These are phyloP conservation scores for Callopanchax toddi DNA, from an alignment of 2,113 vertebrate genomes.

Conservation along the genomic window DNA sequence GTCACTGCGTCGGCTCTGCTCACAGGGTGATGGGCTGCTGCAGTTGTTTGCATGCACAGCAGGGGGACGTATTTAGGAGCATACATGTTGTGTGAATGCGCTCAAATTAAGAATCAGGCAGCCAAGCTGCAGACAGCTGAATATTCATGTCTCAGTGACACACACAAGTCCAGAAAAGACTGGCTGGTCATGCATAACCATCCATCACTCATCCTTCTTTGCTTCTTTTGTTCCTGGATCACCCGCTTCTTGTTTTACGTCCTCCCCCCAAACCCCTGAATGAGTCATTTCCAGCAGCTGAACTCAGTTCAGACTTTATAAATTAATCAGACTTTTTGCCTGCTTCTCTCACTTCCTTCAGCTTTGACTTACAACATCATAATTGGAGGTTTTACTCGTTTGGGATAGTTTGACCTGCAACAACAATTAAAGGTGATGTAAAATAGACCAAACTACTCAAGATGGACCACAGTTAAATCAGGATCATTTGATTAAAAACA, in stretches of 20 bases:
- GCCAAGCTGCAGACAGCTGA: slow-evolving; percentile 23
- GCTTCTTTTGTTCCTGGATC: slow-evolving; percentile 36
- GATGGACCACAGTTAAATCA: too few species aligned
- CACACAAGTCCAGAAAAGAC: slow-evolving; percentile 3
- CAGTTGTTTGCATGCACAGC: slow-evolving; percentile 39
- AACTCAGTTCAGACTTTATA: slow-evolving; percentile 34
- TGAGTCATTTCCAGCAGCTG: slow-evolving; percentile 46
- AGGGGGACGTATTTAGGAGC: slow-evolving; percentile 26
- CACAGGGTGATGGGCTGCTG: slow-evolving; percentile 40
- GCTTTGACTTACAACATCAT: neutral
- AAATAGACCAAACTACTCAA: too few species aligned
- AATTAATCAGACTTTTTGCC: slow-evolving; percentile 46
- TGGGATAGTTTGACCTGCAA: too few species aligned
- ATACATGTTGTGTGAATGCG: slow-evolving; percentile 14
- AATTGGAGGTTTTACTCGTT: too few species aligned
- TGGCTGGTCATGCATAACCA: slow-evolving; percentile 26
- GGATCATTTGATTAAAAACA: too few species aligned
- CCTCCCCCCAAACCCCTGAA: slow-evolving; percentile 21
- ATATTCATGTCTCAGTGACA: slow-evolving; percentile 31
- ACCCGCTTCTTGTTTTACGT: slow-evolving; percentile 20
- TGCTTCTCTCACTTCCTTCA: slow-evolving; percentile 12
- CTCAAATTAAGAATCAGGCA: slow-evolving; percentile 41
- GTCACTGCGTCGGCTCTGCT: slow-evolving; percentile 53
- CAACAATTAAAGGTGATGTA: too few species aligned
- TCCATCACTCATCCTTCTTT: slow-evolving; percentile 25